Evolutionary conservation across 2,113 vertebrate genomes (phyloP).

Genomic region (Pavo muticus): DNA sequence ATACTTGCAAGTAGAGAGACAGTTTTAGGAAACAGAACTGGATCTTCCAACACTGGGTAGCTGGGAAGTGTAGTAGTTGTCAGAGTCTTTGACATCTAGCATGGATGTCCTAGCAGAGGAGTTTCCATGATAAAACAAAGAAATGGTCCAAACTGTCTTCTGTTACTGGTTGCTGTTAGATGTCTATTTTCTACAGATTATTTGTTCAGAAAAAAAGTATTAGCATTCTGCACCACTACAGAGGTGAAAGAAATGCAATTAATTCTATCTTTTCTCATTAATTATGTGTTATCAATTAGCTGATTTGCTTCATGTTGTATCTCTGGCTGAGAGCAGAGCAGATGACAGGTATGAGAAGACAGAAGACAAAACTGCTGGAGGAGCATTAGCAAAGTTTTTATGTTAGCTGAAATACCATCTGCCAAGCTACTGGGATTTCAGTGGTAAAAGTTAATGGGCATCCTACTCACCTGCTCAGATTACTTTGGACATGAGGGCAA

Average conservation of each 20-base stretch:
- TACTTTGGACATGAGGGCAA: not conserved
- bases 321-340: not conserved
- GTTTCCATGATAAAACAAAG: not conserved
- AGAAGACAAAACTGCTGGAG: not conserved
- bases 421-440: accelerated
- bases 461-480: not conserved
- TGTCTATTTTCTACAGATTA: not conserved
- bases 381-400: not conserved
- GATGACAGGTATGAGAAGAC: accelerated
- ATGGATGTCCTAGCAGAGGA: not conserved
- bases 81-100: not conserved
- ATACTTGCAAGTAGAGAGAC: not conserved
- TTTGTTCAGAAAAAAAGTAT: not conserved
- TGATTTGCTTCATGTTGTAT: not conserved
- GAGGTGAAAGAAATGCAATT: not conserved
- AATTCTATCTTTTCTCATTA: not conserved
- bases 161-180: not conserved
- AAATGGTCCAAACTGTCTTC: not conserved
- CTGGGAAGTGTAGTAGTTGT: not conserved
- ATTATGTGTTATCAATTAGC: not conserved
- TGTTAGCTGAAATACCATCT: accelerated
- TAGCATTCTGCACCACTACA: not conserved
- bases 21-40: not conserved
- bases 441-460: not conserved
- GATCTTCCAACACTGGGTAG: not conserved